phyloP scores from a whole-genome alignment of 2,113 vertebrate genomes.

The Pangasianodon gigas region DNA sequence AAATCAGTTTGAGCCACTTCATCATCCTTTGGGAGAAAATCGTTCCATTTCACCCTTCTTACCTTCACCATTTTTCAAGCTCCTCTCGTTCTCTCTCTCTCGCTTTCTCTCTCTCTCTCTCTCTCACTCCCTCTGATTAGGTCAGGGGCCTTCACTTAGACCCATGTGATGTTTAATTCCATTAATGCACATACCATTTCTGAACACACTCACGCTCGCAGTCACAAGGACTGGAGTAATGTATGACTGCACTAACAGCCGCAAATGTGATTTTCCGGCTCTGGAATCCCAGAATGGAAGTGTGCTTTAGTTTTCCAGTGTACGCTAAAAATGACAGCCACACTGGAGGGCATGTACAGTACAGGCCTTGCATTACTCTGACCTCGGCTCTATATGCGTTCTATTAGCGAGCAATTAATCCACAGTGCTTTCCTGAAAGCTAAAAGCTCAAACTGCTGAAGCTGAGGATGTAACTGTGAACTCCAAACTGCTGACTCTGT shows the following conservation, averaged over 20 bases:
- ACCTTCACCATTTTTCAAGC: slow-evolving; percentile 4
- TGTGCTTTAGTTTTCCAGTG: no score
- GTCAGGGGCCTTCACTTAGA: background rate
- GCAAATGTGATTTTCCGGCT: background rate
- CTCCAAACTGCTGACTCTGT: slow-evolving; percentile 10
- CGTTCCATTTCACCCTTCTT: background rate
- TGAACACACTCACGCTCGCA: slow-evolving; percentile 22
- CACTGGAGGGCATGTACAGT: background rate
- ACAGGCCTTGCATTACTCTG: background rate
- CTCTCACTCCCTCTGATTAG: slow-evolving; percentile 1
- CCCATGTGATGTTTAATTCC: slow-evolving; percentile 29
- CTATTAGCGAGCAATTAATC: background rate
- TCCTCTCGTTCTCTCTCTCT: background rate
- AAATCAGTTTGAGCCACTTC: slow-evolving; percentile 27
- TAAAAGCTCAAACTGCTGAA: slow-evolving; percentile 1
- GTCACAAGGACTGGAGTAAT: background rate
- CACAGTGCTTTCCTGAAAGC: background rate
- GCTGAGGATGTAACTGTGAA: background rate
- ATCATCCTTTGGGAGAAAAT: slow-evolving; percentile 24
- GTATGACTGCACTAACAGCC: background rate
- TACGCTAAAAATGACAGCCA: background rate
- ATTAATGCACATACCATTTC: slow-evolving; percentile 18
- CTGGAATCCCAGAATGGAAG: background rate
- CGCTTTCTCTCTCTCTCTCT: background rate
- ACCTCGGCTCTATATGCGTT: background rate